Conservation (phyloP, 1,140 invertebrate genomes). For the Drosophila pandora region DNA sequence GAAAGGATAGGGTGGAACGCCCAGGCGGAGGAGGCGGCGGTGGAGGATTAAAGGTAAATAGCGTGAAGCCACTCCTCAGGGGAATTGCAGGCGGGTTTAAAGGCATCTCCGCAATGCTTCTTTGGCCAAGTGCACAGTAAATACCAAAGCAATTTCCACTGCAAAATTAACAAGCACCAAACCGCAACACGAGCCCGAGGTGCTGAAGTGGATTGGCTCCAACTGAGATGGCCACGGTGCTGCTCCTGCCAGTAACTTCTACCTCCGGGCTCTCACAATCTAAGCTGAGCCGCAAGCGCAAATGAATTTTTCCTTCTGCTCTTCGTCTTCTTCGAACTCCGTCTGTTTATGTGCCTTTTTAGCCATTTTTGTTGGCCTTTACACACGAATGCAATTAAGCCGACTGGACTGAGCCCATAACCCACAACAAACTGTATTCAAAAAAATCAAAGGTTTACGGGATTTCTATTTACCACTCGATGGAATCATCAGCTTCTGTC, state of each 20-base stretch:
- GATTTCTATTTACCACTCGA: conserved; percentile 3
- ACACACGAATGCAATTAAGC: conserved; percentile 62
- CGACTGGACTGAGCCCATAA: conserved; percentile 20
- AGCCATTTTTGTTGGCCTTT: conserved; percentile 42
- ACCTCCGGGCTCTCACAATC: conserved; percentile 4
- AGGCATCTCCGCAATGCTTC: conserved; percentile 62
- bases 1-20: background rate
- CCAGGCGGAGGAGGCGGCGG: background rate
- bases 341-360: conserved; percentile 51
- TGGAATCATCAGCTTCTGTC: conserved; percentile 23
- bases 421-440: background rate
- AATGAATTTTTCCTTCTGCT: conserved; percentile 54
- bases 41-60: conserved; percentile 45
- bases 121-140: conserved; percentile 75
- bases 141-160: conserved; percentile 79
- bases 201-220: conserved; percentile 51
- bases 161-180: conserved; percentile 79
- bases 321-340: background rate
- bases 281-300: conserved; percentile 42
- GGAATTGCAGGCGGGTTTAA: conserved; percentile 21
- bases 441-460: conserved; percentile 27
- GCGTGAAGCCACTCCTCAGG: conserved; percentile 33
- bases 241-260: background rate
- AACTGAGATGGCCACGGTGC: conserved; percentile 9
- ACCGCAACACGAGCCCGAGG: conserved; percentile 64